phyloP scores from a whole-genome alignment of 1,140 invertebrate species.

The Phocides pigmalion region DNA sequence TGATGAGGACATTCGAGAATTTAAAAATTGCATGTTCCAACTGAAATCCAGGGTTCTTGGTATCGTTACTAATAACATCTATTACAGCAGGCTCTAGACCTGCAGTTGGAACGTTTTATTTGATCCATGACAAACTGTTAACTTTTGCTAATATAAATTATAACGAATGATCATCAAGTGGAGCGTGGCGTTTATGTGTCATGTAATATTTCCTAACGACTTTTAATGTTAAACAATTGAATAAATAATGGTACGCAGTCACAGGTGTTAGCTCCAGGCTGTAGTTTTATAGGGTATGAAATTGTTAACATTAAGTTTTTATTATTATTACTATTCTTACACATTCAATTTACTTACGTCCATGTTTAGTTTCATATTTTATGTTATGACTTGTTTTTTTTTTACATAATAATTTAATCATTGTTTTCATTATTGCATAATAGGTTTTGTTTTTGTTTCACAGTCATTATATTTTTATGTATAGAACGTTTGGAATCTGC shows the following conservation, averaged over 20 bases:
- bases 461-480: constrained; percentile 72
- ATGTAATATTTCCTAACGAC: neutral
- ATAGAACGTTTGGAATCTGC: constrained; percentile 75
- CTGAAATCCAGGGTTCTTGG: too few relatives aligned
- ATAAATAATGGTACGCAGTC: constrained; percentile 30
- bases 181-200: neutral
- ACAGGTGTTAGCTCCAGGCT: constrained; percentile 42
- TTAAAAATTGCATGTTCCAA: too few relatives aligned
- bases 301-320: constrained; percentile 72
- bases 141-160: too few relatives aligned
- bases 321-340: constrained; percentile 63
- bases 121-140: too few relatives aligned
- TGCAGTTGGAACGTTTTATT: too few relatives aligned
- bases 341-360: constrained; percentile 77
- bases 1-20: too few relatives aligned
- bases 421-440: constrained; percentile 75
- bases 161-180: neutral
- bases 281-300: constrained; percentile 74
- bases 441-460: constrained; percentile 67
- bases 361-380: constrained; percentile 82
- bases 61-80: too few relatives aligned
- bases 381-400: constrained; percentile 79
- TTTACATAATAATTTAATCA: constrained; percentile 76
- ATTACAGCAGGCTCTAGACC: too few relatives aligned
- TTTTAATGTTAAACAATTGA: constrained; percentile 28